phyloP scores from a whole-genome alignment of 2,113 vertebrate genomes.

The Cebus imitator region DNA sequence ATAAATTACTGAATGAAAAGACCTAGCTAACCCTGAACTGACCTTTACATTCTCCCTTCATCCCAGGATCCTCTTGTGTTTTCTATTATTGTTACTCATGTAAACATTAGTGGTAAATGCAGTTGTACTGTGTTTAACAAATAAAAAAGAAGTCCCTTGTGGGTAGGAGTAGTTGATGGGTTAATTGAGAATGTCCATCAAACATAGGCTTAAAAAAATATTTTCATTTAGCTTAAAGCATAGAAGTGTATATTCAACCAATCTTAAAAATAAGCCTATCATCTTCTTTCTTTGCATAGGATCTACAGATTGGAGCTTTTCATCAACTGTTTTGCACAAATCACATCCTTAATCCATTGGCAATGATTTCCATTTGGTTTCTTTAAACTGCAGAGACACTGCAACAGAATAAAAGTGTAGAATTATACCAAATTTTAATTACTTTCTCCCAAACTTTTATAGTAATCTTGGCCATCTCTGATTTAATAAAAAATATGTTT shows the following conservation, averaged over 20 bases:
- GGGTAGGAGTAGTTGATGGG: neutral
- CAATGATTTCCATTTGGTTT: neutral
- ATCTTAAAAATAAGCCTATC: neutral
- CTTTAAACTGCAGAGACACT: neutral
- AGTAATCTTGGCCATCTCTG: neutral
- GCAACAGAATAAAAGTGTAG: neutral
- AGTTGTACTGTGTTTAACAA: neutral
- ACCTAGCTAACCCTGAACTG: neutral
- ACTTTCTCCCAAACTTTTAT: neutral
- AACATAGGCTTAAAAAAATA: neutral
- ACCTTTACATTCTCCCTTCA: neutral
- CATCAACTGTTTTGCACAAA: neutral
- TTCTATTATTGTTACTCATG: neutral
- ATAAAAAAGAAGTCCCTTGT: neutral
- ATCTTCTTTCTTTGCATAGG: neutral
- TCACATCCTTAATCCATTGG: neutral
- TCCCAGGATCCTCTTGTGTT: neutral
- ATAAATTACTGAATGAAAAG: constrained; percentile 5
- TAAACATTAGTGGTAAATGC: neutral
- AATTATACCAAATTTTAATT: neutral
- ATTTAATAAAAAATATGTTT: neutral
- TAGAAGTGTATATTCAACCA: neutral
- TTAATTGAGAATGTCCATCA: neutral
- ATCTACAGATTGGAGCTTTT: neutral
- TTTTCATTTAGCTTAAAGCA: neutral